These are phyloP conservation scores for Drosophila albomicans DNA, from an alignment of 1,140 invertebrate species.

Conservation along the genomic window DNA sequence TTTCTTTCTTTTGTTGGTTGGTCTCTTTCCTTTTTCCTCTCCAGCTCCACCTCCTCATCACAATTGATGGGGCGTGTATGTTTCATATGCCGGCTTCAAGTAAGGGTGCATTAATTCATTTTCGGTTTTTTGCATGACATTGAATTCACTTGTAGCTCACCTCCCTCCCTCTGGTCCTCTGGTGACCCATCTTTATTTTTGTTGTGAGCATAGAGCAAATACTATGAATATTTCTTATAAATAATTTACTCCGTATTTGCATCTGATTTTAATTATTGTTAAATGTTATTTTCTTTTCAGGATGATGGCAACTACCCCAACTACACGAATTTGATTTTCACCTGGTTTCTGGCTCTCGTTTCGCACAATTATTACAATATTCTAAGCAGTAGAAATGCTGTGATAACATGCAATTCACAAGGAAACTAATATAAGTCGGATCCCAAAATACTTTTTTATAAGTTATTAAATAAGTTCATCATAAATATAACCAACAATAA, in stretches of 20 bases:
- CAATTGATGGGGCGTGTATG: not conserved
- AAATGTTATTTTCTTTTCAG: not conserved
- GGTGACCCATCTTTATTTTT: not conserved
- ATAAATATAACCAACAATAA: no score
- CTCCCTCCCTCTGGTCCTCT: no score
- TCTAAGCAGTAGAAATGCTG: no score
- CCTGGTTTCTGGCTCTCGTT: no score
- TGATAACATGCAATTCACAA: no score
- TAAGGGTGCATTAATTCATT: conserved; percentile 24
- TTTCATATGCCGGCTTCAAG: conserved; percentile 6
- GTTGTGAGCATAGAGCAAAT: not conserved
- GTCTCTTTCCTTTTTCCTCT: not conserved
- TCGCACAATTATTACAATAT: no score
- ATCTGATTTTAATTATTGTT: not conserved
- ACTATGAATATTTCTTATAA: not conserved
- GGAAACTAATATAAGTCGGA: no score
- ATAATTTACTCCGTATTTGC: not conserved
- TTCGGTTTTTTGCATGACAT: conserved; percentile 15
- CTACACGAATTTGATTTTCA: no score
- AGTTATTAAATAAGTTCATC: no score
- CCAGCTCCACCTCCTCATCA: no score
- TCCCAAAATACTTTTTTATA: no score
- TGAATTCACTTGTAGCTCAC: conserved; percentile 9
- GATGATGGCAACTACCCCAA: not conserved
- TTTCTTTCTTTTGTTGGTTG: conserved; percentile 37